A percentile compares a stretch with the other conserved stretches of the same genome.
Conservation (phyloP, 2,113 vertebrate species). For the Noctilio leporinus region DNA sequence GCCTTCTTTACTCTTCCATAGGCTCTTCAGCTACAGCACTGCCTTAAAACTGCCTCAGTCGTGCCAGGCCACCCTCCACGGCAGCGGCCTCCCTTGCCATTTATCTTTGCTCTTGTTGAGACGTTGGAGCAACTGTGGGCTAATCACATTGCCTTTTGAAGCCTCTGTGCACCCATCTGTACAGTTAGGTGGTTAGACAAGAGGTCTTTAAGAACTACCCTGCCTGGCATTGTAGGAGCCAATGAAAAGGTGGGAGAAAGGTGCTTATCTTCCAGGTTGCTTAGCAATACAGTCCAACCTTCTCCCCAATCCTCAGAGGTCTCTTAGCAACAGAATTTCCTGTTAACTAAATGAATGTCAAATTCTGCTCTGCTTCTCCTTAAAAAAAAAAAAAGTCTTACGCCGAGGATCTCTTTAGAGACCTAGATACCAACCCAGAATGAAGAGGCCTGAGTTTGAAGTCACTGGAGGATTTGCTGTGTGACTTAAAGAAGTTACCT, state of each 20-base stretch:
- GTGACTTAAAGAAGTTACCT: not conserved
- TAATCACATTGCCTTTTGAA: not conserved
- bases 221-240: not conserved
- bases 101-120: not conserved
- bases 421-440: not conserved
- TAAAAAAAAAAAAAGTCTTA: not conserved
- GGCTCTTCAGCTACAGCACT: not conserved
- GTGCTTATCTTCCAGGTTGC: constrained; percentile 17
- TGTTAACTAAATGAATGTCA: constrained; percentile 65
- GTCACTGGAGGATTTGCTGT: not conserved
- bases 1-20: not conserved
- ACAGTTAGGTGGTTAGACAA: not conserved
- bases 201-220: not conserved
- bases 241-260: not conserved
- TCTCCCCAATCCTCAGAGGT: constrained; percentile 19
- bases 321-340: constrained; percentile 69
- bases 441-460: not conserved
- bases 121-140: not conserved
- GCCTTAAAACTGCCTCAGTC: not conserved
- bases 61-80: not conserved
- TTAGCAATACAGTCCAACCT: constrained; percentile 27
- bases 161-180: not conserved
- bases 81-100: not conserved
- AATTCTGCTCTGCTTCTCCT: constrained; percentile 33
- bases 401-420: not conserved